Evolutionary conservation across 2,113 vertebrate genomes (phyloP).

Genomic region (Nanorana parkeri): DNA sequence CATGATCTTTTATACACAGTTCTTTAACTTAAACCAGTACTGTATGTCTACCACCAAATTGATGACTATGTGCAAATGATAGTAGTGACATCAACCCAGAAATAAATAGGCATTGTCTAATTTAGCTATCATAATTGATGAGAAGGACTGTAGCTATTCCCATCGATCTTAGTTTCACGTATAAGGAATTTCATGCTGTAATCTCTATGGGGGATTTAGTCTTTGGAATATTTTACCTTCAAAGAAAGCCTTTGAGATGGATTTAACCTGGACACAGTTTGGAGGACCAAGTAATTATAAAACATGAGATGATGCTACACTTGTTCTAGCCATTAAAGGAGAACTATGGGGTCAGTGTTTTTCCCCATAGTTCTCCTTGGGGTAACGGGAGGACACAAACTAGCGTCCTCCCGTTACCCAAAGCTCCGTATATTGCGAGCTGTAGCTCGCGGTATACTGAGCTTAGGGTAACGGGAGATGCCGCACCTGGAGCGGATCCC

Average conservation of each 20-base stretch:
- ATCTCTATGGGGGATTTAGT: not conserved
- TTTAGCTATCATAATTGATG: slow-evolving; percentile 7
- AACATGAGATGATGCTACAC: not conserved
- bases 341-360: too few species aligned
- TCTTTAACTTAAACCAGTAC: not conserved
- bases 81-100: not conserved
- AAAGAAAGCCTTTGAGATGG: not conserved
- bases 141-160: not conserved
- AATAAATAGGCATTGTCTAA: not conserved
- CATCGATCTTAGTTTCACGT: not conserved
- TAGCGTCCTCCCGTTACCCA: too few species aligned
- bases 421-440: too few species aligned
- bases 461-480: too few species aligned
- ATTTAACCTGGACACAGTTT: not conserved
- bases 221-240: not conserved
- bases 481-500: too few species aligned
- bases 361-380: too few species aligned
- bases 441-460: too few species aligned
- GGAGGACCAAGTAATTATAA: not conserved
- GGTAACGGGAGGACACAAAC: too few species aligned
- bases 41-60: not conserved
- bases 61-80: not conserved
- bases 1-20: not conserved
- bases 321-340: not conserved
- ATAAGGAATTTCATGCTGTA: not conserved